Evolutionary conservation across 2,888 invertebrate species (phyloP), one percentile per base, ranked within the genome.

Genomic region (Oasisia sp.): DNA sequence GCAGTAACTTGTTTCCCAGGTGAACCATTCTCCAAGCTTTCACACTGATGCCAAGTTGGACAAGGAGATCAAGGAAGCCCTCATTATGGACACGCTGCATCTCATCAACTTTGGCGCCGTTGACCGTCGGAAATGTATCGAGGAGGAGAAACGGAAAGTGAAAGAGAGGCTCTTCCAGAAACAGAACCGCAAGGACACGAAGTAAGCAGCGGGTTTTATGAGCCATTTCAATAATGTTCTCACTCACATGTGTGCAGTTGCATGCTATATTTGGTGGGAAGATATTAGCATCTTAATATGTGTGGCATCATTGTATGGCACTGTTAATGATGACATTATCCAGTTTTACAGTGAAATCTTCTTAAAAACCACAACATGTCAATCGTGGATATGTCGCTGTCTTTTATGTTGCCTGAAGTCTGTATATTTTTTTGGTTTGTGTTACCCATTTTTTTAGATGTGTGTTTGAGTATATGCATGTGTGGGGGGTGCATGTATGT

Each of bases 1-100:
- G 5, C n/a, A 74, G 7, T 27, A 38, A 27, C 14, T 32, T 90
- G 4, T 90, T 1, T 93, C 92, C 8, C 94, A 98, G 98, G 98
- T 98, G 9, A 99, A 99, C 96, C 98, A 98, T 96, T 98, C 98
- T 14, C 99, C 99, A 0, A 99, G 98, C 96, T 98, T 98, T 96
- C 98, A 98, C 96, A 98, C 98, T 19, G 98, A 98, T 96, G 98
- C 98, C 1, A 97, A 97, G 93, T 97, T 99, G 91, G 99, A 99
- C 96, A 97, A 97, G 93, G 98, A 98, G 95, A 98, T 99, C 89
- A 99, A 99, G 96, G 98, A 98, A 95, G 97, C 97, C 0, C 97
- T 99, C 27, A 94, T 96, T 58, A 95, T 95, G 94, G 96, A 96
- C 94, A 95, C 96, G n/a, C 94, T 96, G 58, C 94, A 95, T 91